Evolutionary conservation across 2,888 invertebrate genomes (phyloP).

Genomic region (Barypeithes pellucidus): DNA sequence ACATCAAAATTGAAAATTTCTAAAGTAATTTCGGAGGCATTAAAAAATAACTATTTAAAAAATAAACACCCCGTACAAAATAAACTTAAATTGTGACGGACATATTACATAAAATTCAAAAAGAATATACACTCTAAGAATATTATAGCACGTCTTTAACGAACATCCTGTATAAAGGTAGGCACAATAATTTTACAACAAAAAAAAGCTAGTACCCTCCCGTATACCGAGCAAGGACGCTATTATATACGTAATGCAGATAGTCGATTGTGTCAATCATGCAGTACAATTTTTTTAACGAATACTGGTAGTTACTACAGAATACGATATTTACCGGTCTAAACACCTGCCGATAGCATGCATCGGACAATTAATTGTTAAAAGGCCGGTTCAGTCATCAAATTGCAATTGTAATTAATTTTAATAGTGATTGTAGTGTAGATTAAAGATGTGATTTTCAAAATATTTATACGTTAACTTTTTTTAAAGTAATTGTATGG

Average conservation of each 20-base stretch:
- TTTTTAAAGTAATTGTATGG: background rate
- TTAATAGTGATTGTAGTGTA: background rate
- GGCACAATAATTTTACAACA: background rate
- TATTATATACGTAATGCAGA: constrained; percentile 54
- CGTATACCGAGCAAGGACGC: constrained; percentile 44
- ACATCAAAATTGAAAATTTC: no score
- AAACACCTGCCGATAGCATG: constrained; percentile 36
- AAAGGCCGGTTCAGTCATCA: constrained; percentile 7
- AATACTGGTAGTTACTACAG: constrained; percentile 39
- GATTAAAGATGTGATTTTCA: constrained; percentile 4
- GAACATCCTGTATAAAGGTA: background rate
- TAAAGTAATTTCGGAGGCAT: no score
- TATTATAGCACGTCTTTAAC: background rate
- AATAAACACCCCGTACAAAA: no score
- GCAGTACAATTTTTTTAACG: constrained; percentile 48
- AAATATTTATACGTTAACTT: background rate
- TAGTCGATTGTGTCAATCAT: constrained; percentile 55
- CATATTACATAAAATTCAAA: background rate
- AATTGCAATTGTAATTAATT: constrained; percentile 1
- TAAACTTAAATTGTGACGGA: no score
- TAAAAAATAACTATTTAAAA: no score
- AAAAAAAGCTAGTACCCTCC: constrained; percentile 23
- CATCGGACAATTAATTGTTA: constrained; percentile 2
- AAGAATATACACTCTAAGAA: no score
- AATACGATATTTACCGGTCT: constrained; percentile 25